Evolutionary conservation across 2,888 invertebrate species (phyloP).

Genomic region (Andrena chrysosceles): DNA sequence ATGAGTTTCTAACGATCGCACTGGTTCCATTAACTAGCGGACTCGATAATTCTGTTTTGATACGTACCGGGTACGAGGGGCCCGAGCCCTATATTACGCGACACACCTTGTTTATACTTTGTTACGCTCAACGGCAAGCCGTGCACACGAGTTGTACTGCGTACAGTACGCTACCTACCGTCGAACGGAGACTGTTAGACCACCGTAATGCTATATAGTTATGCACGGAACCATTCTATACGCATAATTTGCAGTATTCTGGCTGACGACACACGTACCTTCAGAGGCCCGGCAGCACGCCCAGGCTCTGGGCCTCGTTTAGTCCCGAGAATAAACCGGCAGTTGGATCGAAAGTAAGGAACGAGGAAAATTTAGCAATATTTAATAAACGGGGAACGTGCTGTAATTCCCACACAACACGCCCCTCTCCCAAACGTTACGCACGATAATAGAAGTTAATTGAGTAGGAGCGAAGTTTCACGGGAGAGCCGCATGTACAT

Average conservation of each 20-base stretch:
- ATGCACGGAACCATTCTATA: conserved; percentile 33
- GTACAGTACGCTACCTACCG: background rate
- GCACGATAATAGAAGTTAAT: conserved; percentile 43
- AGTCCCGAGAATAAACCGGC: conserved; percentile 20
- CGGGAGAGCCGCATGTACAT: conserved; percentile 13
- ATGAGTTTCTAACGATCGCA: conserved; percentile 38
- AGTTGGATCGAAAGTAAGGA: conserved; percentile 29
- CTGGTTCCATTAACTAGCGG: conserved; percentile 34
- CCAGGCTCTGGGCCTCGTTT: conserved; percentile 24
- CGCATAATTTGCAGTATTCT: conserved; percentile 47
- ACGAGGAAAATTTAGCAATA: conserved; percentile 49
- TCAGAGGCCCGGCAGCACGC: conserved; percentile 7
- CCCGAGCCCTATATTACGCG: background rate
- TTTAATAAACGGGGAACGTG: conserved; percentile 36
- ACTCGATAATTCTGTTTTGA: conserved; percentile 24
- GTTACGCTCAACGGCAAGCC: conserved; percentile 15
- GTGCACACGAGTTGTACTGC: conserved; percentile 1
- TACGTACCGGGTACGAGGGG: background rate
- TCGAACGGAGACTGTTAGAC: conserved; percentile 2
- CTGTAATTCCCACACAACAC: background rate
- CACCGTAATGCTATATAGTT: conserved; percentile 19
- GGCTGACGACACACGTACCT: conserved; percentile 38
- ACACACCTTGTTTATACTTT: conserved; percentile 25
- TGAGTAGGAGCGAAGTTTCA: conserved; percentile 28
- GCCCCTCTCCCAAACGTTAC: background rate